phyloP scores from a whole-genome alignment of 2,888 invertebrate genomes.

The Morpho deidamia region DNA sequence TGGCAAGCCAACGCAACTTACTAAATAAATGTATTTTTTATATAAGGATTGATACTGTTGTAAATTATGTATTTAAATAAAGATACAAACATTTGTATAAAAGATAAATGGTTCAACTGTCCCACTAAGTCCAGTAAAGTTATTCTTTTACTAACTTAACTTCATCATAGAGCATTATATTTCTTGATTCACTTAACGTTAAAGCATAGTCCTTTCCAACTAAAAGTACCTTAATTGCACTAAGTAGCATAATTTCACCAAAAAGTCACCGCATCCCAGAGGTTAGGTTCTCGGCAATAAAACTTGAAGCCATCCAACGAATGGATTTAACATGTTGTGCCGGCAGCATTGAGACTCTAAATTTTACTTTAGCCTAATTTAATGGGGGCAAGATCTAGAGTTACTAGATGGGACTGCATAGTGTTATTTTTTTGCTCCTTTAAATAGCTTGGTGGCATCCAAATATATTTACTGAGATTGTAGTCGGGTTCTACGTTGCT shows the following conservation, averaged over 20 bases:
- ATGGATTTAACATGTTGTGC: constrained; percentile 54
- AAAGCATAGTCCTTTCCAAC: no score
- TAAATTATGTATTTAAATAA: no score
- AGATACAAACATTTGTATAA: no score
- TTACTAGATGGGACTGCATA: constrained; percentile 21
- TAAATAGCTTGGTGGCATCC: background rate
- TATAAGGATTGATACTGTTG: no score
- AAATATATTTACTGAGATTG: background rate
- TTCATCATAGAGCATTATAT: no score
- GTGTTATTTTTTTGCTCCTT: background rate
- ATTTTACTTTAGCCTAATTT: constrained; percentile 52
- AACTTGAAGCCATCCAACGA: constrained; percentile 34
- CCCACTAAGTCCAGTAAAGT: no score
- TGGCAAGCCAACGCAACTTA: no score
- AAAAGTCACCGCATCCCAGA: constrained; percentile 18
- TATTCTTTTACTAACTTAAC: no score
- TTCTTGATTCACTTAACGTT: no score
- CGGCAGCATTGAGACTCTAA: constrained; percentile 41
- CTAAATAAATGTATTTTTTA: no score
- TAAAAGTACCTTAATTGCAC: constrained; percentile 5
- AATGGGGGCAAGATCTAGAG: constrained; percentile 30
- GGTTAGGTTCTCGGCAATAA: constrained; percentile 32
- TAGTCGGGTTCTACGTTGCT: no score
- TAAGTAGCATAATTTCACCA: constrained; percentile 8
- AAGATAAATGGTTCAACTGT: no score